Conservation (phyloP, 2,113 vertebrate species). For the Mormoops blainvillei region DNA sequence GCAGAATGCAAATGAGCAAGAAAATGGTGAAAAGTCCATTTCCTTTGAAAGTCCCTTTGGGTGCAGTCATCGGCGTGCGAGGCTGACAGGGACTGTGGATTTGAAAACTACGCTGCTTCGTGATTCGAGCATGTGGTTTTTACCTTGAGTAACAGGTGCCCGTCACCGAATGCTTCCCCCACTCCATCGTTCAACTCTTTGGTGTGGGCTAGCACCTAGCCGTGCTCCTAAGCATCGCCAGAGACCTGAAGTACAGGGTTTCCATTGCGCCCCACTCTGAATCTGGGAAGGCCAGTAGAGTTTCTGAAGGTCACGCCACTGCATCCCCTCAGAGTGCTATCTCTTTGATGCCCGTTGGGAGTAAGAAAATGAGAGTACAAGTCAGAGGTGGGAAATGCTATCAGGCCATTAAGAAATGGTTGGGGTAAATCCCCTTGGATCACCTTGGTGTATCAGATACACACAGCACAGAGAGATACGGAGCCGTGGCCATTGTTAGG, state of each 20-base stretch:
- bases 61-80: not conserved
- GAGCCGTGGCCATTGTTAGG: not conserved
- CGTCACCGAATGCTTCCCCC: not conserved
- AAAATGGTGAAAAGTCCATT: constrained; percentile 56
- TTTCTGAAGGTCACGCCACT: not conserved
- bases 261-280: not conserved
- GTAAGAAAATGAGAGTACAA: not conserved
- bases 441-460: not conserved
- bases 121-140: not conserved
- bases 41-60: constrained; percentile 52
- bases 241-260: not conserved
- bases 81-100: not conserved
- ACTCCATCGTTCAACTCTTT: no score
- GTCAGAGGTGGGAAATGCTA: not conserved
- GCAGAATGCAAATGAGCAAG: constrained; percentile 62
- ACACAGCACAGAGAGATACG: not conserved
- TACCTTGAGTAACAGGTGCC: not conserved
- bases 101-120: not conserved
- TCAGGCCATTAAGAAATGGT: not conserved
- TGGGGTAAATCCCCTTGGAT: not conserved
- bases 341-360: not conserved
- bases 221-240: not conserved
- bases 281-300: not conserved
- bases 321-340: not conserved
- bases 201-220: not conserved